Conservation (phyloP, 2,888 invertebrate genomes). For the Pseudococcus jackbeardsleyi region DNA sequence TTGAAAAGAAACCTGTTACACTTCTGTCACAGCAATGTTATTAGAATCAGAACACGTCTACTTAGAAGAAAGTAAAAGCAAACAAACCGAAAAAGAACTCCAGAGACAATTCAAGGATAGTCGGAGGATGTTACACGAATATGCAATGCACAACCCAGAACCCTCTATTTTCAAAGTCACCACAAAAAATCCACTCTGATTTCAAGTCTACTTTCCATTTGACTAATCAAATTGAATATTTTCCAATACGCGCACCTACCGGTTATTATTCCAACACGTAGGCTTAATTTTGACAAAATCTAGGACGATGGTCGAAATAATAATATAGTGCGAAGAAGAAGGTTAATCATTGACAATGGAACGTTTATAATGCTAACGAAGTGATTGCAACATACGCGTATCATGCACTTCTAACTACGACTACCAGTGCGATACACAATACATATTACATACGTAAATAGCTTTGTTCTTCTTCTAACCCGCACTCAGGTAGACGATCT, state of each 20-base stretch:
- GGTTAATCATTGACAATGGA: constrained; percentile 56
- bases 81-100: background rate
- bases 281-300: constrained; percentile 41
- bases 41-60: background rate
- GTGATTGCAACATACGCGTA: constrained; percentile 32
- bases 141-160: background rate
- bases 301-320: constrained; percentile 31
- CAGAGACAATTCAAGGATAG: constrained; percentile 32
- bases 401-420: background rate
- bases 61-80: constrained; percentile 11
- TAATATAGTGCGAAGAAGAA: constrained; percentile 41
- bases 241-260: constrained; percentile 42
- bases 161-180: background rate
- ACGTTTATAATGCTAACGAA: constrained; percentile 50
- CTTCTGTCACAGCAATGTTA: background rate
- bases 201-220: constrained; percentile 13
- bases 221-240: background rate
- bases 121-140: background rate
- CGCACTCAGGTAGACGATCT: constrained; percentile 8
- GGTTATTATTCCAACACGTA: constrained; percentile 39
- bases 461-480: constrained; percentile 1
- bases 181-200: background rate
- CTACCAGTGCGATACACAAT: background rate
- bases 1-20: constrained; percentile 37
- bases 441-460: constrained; percentile 28